Percentiles rank a stretch among this genome's conserved stretches.
phyloP scores from a whole-genome alignment of 2,888 invertebrate species.

The Exephanes ischioxanthus region DNA sequence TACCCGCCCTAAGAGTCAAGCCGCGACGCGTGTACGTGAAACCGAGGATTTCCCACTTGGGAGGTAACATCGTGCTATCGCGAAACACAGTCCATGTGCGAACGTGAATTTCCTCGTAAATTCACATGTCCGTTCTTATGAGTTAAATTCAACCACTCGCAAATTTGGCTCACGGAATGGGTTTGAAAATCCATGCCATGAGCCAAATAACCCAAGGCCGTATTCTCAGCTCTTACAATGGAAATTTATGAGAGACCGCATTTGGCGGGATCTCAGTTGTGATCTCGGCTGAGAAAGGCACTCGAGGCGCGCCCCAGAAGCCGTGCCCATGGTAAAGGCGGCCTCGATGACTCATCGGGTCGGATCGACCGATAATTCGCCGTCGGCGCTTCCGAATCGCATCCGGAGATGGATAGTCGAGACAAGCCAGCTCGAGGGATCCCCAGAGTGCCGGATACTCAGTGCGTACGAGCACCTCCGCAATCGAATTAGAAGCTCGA shows the following conservation, averaged over 20 bases:
- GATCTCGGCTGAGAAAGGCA: constrained; percentile 13
- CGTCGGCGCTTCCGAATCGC: constrained; percentile 38
- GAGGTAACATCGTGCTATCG: not conserved
- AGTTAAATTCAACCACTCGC: too few species aligned
- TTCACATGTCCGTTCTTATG: too few species aligned
- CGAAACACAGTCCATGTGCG: not conserved
- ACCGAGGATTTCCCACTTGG: constrained; percentile 1
- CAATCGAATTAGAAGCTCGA: constrained; percentile 24
- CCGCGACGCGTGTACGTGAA: constrained; percentile 7
- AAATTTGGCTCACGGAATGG: too few species aligned
- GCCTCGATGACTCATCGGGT: constrained; percentile 45
- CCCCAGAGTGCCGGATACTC: constrained; percentile 2
- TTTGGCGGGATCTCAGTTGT: constrained; percentile 1
- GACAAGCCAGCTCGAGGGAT: constrained; percentile 42
- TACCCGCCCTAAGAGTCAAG: constrained; percentile 25
- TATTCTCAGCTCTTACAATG: too few species aligned
- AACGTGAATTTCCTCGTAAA: not conserved
- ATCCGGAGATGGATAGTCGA: constrained; percentile 52
- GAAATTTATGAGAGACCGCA: too few species aligned
- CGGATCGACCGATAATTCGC: constrained; percentile 34
- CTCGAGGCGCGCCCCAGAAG: constrained; percentile 10
- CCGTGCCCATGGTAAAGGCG: not conserved
- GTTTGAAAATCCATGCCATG: too few species aligned
- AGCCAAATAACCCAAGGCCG: too few species aligned
- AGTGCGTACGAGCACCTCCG: constrained; percentile 6